Conservation (phyloP, 1,140 invertebrate genomes). For the Ceratitis capitata region DNA sequence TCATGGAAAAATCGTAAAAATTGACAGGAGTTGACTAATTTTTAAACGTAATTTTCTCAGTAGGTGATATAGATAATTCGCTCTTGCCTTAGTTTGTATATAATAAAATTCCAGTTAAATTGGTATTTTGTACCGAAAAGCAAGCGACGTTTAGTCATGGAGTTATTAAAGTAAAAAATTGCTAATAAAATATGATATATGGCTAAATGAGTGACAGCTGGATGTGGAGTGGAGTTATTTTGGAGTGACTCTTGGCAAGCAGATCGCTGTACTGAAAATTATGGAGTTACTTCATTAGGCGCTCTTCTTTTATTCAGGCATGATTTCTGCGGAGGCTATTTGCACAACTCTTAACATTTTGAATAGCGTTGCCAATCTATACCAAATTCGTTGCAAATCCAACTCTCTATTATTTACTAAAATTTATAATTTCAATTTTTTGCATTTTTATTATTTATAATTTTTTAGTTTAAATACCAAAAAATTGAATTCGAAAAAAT, state of each 20-base stretch:
- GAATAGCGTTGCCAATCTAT: no score
- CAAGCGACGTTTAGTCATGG: background rate
- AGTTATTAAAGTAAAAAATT: constrained; percentile 10
- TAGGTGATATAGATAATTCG: background rate
- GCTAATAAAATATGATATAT: constrained; percentile 6
- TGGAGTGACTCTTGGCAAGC: background rate
- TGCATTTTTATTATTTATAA: no score
- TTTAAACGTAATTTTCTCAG: background rate
- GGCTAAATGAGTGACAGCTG: background rate
- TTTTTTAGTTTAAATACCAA: no score
- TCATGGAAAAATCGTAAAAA: constrained; percentile 1
- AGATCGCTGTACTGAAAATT: no score
- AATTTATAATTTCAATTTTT: no score
- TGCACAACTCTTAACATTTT: no score
- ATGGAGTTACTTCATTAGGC: no score
- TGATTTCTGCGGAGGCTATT: no score
- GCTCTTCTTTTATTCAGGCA: no score
- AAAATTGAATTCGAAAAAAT: no score
- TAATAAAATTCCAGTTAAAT: constrained; percentile 21
- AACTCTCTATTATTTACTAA: no score
- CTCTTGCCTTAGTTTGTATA: background rate
- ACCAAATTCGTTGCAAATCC: no score
- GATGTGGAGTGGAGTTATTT: background rate
- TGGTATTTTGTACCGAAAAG: background rate
- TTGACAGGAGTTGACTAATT: constrained; percentile 37